A percentile compares a stretch with the other conserved stretches of the same genome.
Evolutionary conservation across 2,888 invertebrate species (phyloP).

Genomic region (Sphaerophoria taeniata): DNA sequence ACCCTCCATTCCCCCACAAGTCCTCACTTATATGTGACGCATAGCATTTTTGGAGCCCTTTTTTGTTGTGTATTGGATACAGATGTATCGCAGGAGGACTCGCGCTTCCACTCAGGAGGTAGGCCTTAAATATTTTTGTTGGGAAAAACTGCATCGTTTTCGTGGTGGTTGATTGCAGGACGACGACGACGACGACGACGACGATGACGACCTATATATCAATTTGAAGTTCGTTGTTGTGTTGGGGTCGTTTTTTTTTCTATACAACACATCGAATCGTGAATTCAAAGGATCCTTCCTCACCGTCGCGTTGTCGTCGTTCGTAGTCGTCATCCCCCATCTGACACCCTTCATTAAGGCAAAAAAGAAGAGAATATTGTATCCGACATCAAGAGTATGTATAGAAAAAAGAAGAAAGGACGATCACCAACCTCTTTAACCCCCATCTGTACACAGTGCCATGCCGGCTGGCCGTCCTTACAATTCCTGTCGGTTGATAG

Average conservation of each 20-base stretch:
- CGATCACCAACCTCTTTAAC: not conserved
- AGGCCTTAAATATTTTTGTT: conserved; percentile 62
- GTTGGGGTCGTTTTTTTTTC: conserved; percentile 22
- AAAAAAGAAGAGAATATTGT: conserved; percentile 9
- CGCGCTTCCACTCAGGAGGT: conserved; percentile 38
- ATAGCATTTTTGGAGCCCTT: conserved; percentile 5
- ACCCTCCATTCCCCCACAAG: no score
- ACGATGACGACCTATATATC: conserved; percentile 65
- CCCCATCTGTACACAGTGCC: no score
- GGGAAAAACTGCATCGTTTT: conserved; percentile 32
- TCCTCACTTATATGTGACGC: no score
- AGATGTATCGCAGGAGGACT: conserved; percentile 6
- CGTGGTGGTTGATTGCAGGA: conserved; percentile 35
- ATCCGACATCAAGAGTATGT: not conserved
- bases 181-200: conserved; percentile 34
- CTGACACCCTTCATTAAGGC: conserved; percentile 53
- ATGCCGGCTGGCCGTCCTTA: no score
- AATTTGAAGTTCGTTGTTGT: conserved; percentile 40
- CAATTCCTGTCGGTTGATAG: no score
- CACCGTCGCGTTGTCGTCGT: not conserved
- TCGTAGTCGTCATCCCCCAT: conserved; percentile 25
- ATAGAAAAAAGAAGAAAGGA: conserved; percentile 41
- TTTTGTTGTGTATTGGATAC: not conserved
- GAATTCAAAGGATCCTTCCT: conserved; percentile 30
- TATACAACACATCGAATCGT: not conserved